A percentile compares a stretch with the other conserved stretches of the same genome.
Conservation (phyloP, 2,888 invertebrate species). For the Drosophila melanosoma region DNA sequence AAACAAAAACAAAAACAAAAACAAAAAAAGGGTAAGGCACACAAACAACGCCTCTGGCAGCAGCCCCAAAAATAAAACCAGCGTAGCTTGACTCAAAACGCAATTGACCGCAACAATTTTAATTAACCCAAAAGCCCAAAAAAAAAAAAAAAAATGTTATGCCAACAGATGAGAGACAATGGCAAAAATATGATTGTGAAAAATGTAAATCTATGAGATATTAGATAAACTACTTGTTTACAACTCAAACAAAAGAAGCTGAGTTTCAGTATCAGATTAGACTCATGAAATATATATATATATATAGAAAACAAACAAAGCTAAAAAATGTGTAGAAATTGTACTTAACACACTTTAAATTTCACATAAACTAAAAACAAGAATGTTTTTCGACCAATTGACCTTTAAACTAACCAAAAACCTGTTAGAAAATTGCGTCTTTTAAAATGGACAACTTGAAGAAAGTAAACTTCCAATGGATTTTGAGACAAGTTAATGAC, state of each 20-base stretch:
- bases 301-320: slow-evolving; percentile 10
- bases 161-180: slow-evolving; percentile 32
- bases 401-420: background rate
- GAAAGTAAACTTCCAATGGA: slow-evolving; percentile 26
- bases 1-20: background rate
- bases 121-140: slow-evolving; percentile 50
- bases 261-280: slow-evolving; percentile 2
- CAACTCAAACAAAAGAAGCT: slow-evolving; percentile 5
- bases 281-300: background rate
- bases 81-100: slow-evolving; percentile 46
- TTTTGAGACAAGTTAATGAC: slow-evolving; percentile 33
- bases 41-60: slow-evolving; percentile 10
- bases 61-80: slow-evolving; percentile 11
- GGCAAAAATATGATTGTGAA: slow-evolving; percentile 31
- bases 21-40: slow-evolving; percentile 33
- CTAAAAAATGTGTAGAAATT: background rate
- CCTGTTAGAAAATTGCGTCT: background rate
- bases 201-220: slow-evolving; percentile 4
- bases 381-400: background rate
- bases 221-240: slow-evolving; percentile 17
- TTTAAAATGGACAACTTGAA: background rate
- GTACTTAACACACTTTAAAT: background rate
- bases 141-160: slow-evolving; percentile 42
- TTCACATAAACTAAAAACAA: background rate
- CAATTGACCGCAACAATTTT: slow-evolving; percentile 64